phyloP scores from a whole-genome alignment of 1,140 invertebrate genomes.

The Charaxes varanes region DNA sequence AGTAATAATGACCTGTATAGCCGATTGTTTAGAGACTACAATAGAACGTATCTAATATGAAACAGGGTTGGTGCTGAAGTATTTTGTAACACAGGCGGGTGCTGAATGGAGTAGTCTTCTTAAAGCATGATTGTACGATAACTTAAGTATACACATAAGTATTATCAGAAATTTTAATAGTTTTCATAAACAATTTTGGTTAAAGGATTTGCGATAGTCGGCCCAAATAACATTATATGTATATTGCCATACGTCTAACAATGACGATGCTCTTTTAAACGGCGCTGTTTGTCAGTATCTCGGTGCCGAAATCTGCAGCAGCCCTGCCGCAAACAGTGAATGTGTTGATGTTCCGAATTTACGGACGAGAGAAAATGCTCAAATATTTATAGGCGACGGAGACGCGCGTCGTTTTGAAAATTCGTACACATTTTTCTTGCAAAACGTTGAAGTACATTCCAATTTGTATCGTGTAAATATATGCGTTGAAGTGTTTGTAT shows the following conservation, averaged over 20 bases:
- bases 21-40: conserved; percentile 1
- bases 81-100: no score
- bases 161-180: conserved; percentile 2
- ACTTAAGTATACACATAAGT: no score
- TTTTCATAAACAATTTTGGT: neutral
- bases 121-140: no score
- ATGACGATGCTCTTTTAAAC: no score
- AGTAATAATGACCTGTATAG: conserved; percentile 2
- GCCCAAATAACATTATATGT: no score
- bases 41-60: no score
- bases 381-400: conserved; percentile 41
- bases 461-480: conserved; percentile 52
- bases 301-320: no score
- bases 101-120: no score
- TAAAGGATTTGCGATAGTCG: no score
- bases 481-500: conserved; percentile 52
- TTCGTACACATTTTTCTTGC: conserved; percentile 19
- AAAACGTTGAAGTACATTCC: conserved; percentile 40
- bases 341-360: conserved; percentile 65
- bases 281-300: no score
- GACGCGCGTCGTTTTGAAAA: conserved; percentile 6
- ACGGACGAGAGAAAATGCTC: conserved; percentile 53
- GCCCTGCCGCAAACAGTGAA: conserved; percentile 54
- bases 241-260: no score
- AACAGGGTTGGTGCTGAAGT: no score